Evolutionary conservation across 2,113 vertebrate genomes (phyloP).

Genomic region (Xiphorhynchus elegans): DNA sequence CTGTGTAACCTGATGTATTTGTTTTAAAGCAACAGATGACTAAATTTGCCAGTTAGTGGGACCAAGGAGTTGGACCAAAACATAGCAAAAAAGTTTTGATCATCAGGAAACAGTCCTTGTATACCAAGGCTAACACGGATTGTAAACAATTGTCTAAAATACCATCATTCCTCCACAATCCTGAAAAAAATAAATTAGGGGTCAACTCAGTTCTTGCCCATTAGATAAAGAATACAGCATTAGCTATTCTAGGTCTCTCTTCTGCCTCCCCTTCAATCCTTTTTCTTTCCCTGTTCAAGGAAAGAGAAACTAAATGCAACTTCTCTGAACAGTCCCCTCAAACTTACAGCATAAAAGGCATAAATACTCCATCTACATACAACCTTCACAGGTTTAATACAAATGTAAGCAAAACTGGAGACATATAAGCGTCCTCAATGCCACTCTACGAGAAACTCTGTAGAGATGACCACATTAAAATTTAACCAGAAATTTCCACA

Average conservation of each 20-base stretch:
- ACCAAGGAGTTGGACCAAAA: not conserved
- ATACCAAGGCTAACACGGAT: not conserved
- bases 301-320: not conserved
- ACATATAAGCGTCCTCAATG: not conserved
- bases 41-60: not conserved
- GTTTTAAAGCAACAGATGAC: not conserved
- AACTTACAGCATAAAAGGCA: not conserved
- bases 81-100: not conserved
- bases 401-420: not conserved
- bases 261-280: not conserved
- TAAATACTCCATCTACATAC: not conserved
- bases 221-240: not conserved
- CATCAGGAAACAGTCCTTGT: not conserved
- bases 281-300: not conserved
- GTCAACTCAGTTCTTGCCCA: not conserved
- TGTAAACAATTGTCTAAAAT: not conserved
- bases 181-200: not conserved
- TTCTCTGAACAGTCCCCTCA: not conserved
- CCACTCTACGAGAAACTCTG: not conserved
- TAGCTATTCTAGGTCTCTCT: not conserved
- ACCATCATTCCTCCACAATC: rapidly evolving
- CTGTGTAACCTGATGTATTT: not conserved
- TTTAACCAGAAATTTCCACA: conserved; percentile 38
- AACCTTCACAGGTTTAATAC: not conserved
- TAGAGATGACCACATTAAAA: conserved; percentile 16